Base-by-base conservation (phyloP, 1,140 invertebrate species). In the Pomacea maculata region DNA sequence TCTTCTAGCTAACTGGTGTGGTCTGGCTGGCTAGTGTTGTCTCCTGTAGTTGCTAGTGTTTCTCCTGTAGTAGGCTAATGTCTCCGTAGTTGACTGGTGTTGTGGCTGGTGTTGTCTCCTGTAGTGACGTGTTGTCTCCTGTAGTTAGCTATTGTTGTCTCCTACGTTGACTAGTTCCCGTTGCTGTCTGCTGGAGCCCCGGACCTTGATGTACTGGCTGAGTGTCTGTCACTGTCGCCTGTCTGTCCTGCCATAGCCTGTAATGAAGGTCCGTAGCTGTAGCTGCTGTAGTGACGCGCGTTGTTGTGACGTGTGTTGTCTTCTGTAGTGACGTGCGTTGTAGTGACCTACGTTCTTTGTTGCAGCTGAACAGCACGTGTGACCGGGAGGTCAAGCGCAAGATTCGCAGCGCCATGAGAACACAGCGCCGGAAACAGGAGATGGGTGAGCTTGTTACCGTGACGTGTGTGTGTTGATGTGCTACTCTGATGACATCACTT, bases 331-430 rank as follows among this genome's bases (percentile, higher is more conserved):
- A 10, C 45, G 29, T 52, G 17, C 19, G 34, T 73, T 54, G 1
- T 73, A 34, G 29, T 45, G 15, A 73, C 19, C 9, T 14, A 1
- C 17, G 54, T 45, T 25, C 10, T 45, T 57, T 77, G 61, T 93
- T 93, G 34, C 90, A 96, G 95, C 93, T 96, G 92, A 95, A 95
- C 91, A 94, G 94, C 90, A 95, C 95, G 88, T 94, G 93, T 84
- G 95, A 95, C 89, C 96, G 96, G 94, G 95, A 96, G 90, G 95
- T 95, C 89, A 93, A 95, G 88, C 94, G 95, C 86, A 93, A 94
- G 85, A 94, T 96, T 87, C 93, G 95, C 91, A 93, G 93, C 87
- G 93, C 95, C 92, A 93, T 97, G 82, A 93, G 95, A 57, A 74
- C 83, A 78, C 82, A 82, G 34, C 70, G 82, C 67, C 65, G 61